Conservation (phyloP, 2,888 invertebrate genomes). For the Dryocosmus kuriphilus region DNA sequence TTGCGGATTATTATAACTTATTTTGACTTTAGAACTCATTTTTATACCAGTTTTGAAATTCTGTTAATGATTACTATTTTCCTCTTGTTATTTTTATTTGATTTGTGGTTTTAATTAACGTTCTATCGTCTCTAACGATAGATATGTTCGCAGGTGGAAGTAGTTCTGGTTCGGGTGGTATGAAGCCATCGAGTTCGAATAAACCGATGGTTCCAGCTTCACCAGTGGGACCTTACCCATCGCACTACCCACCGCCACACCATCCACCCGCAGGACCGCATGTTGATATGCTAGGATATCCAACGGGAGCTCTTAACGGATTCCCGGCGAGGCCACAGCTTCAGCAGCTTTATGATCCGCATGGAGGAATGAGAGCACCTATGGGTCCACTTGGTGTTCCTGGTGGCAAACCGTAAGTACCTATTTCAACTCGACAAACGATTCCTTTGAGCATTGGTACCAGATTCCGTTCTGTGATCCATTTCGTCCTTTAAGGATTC, state of each 20-base stretch:
- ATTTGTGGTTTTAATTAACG: conserved; percentile 33
- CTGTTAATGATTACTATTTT: background rate
- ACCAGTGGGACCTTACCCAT: conserved; percentile 75
- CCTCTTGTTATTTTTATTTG: conserved; percentile 18
- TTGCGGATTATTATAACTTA: background rate
- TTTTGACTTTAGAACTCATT: background rate
- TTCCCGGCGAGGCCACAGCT: conserved; percentile 83
- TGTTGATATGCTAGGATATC: conserved; percentile 78
- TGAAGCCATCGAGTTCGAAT: conserved; percentile 80
- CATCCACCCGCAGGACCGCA: conserved; percentile 76
- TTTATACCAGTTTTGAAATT: background rate
- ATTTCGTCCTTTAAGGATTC: background rate
- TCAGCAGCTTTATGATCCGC: conserved; percentile 84
- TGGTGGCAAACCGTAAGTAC: conserved; percentile 91
- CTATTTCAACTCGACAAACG: conserved; percentile 43
- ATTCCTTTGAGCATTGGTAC: background rate
- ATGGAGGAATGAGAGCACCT: conserved; percentile 84
- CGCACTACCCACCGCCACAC: conserved; percentile 76
- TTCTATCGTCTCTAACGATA: conserved; percentile 43
- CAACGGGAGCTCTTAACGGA: conserved; percentile 82
- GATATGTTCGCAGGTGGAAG: conserved; percentile 77
- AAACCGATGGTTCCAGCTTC: conserved; percentile 76
- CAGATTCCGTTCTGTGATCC: background rate
- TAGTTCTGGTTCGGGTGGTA: conserved; percentile 77
- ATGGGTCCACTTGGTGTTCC: conserved; percentile 84